Percentiles rank a stretch among this genome's conserved stretches.
Evolutionary conservation across 2,113 vertebrate genomes (phyloP).

Genomic region (Lanius ludovicianus): DNA sequence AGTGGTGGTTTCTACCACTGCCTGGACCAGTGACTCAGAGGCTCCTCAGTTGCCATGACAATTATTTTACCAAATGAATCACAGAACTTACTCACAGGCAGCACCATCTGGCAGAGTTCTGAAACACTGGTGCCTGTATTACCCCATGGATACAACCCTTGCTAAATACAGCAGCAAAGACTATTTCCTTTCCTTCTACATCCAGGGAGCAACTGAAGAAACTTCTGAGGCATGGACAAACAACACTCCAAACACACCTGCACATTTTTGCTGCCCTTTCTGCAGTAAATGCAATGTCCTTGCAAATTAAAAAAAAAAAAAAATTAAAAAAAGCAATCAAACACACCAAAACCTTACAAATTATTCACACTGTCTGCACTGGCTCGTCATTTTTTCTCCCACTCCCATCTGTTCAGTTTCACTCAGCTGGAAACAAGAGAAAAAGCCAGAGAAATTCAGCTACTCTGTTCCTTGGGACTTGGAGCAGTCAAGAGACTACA

Average conservation of each 20-base stretch:
- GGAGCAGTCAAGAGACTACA: not conserved
- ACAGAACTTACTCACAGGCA: slow-evolving; percentile 11
- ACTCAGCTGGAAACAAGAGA: slow-evolving; percentile 46
- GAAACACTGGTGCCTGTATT: not conserved
- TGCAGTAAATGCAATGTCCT: not conserved
- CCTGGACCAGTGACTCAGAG: not conserved
- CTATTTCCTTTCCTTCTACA: not conserved
- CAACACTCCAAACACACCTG: not conserved
- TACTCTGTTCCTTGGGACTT: not conserved
- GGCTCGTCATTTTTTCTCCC: slow-evolving; percentile 27
- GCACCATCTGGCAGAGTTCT: slow-evolving; percentile 17
- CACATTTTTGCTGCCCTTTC: not conserved
- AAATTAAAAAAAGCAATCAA: not conserved
- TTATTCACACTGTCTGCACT: slow-evolving; percentile 9
- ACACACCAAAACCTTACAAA: not conserved
- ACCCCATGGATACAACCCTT: not conserved
- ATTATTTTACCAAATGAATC: slow-evolving; percentile 18
- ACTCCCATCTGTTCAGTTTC: slow-evolving; percentile 60
- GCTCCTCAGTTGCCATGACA: slow-evolving; percentile 14
- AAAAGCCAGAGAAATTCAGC: not conserved
- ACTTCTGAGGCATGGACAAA: not conserved
- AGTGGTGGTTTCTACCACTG: not conserved
- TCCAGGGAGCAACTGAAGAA: not conserved
- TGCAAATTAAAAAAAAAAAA: not conserved
- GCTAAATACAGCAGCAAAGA: not conserved